A percentile compares a stretch with the other conserved stretches of the same genome.
phyloP scores from a whole-genome alignment of 64 coral and sea anemone species.

The Montipora efflorescens region DNA sequence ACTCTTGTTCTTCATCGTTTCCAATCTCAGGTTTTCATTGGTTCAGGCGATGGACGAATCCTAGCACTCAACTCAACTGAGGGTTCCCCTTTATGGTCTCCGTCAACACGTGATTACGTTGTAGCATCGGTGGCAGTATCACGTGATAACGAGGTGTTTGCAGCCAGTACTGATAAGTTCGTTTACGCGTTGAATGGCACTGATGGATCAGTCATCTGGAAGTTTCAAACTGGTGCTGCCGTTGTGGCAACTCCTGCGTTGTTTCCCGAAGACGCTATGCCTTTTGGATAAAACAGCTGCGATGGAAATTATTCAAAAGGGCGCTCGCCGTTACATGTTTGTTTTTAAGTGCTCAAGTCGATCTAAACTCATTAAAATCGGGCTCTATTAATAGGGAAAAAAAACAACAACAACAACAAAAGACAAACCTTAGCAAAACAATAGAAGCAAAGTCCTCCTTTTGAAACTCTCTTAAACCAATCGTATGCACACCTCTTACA shows the following conservation, averaged over 20 bases:
- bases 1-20: neutral
- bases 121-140: conserved; percentile 66
- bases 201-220: conserved; percentile 83
- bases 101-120: conserved; percentile 80
- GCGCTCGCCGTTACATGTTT: neutral
- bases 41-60: conserved; percentile 83
- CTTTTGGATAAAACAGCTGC: conserved; percentile 32
- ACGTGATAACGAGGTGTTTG: conserved; percentile 74
- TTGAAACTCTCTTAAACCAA: too few relatives aligned
- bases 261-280: conserved; percentile 64
- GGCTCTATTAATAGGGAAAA: too few relatives aligned
- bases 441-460: too few relatives aligned
- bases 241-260: conserved; percentile 74
- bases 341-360: too few relatives aligned
- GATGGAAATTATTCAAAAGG: neutral
- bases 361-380: too few relatives aligned
- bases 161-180: conserved; percentile 76
- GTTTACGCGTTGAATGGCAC: conserved; percentile 79
- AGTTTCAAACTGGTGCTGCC: conserved; percentile 75
- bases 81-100: conserved; percentile 67
- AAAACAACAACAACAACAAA: too few relatives aligned
- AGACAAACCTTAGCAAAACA: too few relatives aligned
- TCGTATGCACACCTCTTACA: too few relatives aligned
- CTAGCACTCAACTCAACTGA: conserved; percentile 77
- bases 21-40: conserved; percentile 65